A percentile compares a stretch with the other conserved stretches of the same genome.
These are phyloP conservation scores for Nemoura dubitans DNA, from an alignment of 2,888 invertebrate genomes.

Conservation along the genomic window DNA sequence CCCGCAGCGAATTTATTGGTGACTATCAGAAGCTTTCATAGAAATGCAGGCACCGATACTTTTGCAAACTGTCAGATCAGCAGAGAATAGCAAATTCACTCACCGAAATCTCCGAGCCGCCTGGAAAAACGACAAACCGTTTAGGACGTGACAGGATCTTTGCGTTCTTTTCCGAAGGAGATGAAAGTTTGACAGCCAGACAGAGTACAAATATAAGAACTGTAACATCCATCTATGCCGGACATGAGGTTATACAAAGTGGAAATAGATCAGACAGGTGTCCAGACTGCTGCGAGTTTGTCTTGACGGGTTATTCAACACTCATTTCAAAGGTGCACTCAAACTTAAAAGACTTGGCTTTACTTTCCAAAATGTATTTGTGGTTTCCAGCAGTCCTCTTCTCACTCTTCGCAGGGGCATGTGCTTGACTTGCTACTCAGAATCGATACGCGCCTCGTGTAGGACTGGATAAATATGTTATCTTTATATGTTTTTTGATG, in stretches of 20 bases:
- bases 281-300: not conserved
- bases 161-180: not conserved
- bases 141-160: slow-evolving; percentile 29
- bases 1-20: not conserved
- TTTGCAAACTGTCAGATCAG: not conserved
- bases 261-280: not conserved
- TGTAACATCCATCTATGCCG: not conserved
- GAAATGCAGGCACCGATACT: not conserved
- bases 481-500: not conserved
- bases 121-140: slow-evolving; percentile 35
- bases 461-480: not conserved
- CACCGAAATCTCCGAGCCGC: slow-evolving; percentile 28
- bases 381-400: not conserved
- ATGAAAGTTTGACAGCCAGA: slow-evolving; percentile 20
- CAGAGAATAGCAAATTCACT: slow-evolving; percentile 9
- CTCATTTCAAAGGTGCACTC: not conserved
- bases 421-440: not conserved
- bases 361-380: not conserved
- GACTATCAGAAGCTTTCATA: not conserved
- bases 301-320: not conserved
- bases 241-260: not conserved
- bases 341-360: not conserved
- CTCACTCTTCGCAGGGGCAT: not conserved
- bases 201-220: not conserved
- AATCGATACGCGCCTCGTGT: not conserved